Base-by-base conservation (phyloP, 2,888 invertebrate genomes). In the Clistopyga incitator region DNA sequence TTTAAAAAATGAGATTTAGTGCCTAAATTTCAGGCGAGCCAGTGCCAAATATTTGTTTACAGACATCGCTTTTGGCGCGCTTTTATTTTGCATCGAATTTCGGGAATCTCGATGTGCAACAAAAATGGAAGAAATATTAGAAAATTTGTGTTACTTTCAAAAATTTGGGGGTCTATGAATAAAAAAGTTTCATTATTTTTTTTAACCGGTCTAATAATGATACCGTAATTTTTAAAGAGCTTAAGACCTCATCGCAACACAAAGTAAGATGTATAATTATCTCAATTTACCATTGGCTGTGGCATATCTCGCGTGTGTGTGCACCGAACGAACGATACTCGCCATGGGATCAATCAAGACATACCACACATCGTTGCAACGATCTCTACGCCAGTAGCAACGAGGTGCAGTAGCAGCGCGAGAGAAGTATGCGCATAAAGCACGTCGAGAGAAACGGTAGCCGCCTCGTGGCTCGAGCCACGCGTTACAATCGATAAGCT, bases 401-500 rank as follows among this genome's bases (percentile, higher is more conserved):
- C 59, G n/a, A 54, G 42, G n/a, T n/a, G n/a, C 42, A 25, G 70
- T n/a, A 59, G 61, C 68, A 34, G 29, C 23, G 13, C 15, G 50
- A 18, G 50, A 18, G 71, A 72, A 65, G 64, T 47, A 56, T 54
- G 54, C 64, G 34, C 70, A 47, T 54, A 65, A 82, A 79, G 82
- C 75, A 76, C 71, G 67, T 50, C 56, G 42, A 47, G 71, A 59
- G 59, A 78, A 84, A 84, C 84, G 79, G 84, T 84, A 82, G 84
- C 84, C 81, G 81, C 81, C 71, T 72, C 77, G 84, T 75, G 81
- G 81, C 81, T 77, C 77, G 79, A 54, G 71, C 56, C 68, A 76
- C 76, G 77, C 84, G 84, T 82, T 84, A 82, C 82, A 80, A 84
- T 84, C 82, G 82, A 82, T 82, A 82, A 84, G 82, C 82, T 79